Conservation (phyloP, 2,888 invertebrate genomes). For the Zelleria hepariella region DNA sequence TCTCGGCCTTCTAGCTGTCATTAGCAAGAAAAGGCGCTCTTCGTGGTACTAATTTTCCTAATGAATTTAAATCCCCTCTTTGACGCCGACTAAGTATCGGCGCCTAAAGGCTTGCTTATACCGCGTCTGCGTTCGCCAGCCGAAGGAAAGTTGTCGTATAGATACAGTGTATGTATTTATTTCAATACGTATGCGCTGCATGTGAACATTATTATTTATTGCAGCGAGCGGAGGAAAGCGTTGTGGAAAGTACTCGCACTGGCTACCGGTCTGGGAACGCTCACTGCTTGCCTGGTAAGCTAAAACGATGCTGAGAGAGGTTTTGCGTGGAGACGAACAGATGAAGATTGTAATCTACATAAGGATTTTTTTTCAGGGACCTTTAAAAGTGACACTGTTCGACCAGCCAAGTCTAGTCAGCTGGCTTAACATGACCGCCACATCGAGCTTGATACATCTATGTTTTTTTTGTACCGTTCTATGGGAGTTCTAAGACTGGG, state of each 20-base stretch:
- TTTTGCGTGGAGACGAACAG: too few species aligned
- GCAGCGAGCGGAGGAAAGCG: conserved; percentile 37
- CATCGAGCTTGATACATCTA: too few species aligned
- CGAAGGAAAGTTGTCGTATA: conserved; percentile 35
- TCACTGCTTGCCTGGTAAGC: background rate
- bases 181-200: conserved; percentile 29
- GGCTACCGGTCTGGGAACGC: conserved; percentile 17
- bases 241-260: conserved; percentile 30
- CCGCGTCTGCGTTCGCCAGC: background rate
- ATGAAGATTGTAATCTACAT: too few species aligned
- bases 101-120: background rate
- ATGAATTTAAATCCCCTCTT: background rate
- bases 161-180: conserved; percentile 35
- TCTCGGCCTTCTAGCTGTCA: too few species aligned
- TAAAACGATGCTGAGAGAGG: background rate
- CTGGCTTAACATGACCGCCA: too few species aligned
- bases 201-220: conserved; percentile 56
- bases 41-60: too few species aligned
- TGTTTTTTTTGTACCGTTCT: too few species aligned
- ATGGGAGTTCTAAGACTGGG: too few species aligned
- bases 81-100: background rate
- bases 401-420: too few species aligned
- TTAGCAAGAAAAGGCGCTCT: too few species aligned
- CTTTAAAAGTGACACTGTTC: too few species aligned
- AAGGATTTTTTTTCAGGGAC: too few species aligned